phyloP scores from a whole-genome alignment of 2,797 vertebrate species.

The Remorina albescens region DNA sequence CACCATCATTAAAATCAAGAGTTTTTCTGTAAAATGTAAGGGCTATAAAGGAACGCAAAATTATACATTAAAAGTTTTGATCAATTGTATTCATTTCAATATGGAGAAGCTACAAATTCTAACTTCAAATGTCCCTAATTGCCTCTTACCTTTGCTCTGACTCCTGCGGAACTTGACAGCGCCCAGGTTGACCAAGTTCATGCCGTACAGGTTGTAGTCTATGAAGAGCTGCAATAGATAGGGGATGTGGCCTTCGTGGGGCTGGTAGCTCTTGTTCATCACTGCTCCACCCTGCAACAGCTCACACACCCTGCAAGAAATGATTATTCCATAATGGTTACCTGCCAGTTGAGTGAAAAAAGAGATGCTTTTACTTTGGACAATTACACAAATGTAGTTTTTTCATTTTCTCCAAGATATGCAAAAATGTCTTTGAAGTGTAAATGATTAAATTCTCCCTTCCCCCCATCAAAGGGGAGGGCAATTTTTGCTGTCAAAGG shows the following conservation, averaged over 20 bases:
- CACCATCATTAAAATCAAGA: no score
- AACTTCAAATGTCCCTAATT: no score
- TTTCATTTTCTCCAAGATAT: not conserved
- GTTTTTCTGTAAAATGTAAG: no score
- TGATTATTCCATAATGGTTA: not conserved
- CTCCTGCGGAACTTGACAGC: constrained; percentile 94
- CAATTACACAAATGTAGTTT: not conserved
- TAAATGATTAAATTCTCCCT: not conserved
- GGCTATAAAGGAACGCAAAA: no score
- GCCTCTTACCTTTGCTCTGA: constrained; percentile 86
- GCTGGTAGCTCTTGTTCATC: constrained; percentile 98
- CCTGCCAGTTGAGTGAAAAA: not conserved
- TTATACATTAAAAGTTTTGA: no score
- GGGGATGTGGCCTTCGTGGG: constrained; percentile 97
- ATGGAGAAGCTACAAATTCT: no score
- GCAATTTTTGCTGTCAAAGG: no score
- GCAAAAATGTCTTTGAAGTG: no score
- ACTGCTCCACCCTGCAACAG: constrained; percentile 97
- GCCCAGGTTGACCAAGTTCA: constrained; percentile 95
- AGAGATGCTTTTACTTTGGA: no score
- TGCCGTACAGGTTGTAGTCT: constrained; percentile 99
- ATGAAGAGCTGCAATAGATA: constrained; percentile 99
- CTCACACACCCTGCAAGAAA: constrained; percentile 91
- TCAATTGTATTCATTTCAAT: no score
- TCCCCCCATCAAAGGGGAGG: no score